Conservation (phyloP, 2,797 vertebrate genomes). For the Heterohyrax brucei region DNA sequence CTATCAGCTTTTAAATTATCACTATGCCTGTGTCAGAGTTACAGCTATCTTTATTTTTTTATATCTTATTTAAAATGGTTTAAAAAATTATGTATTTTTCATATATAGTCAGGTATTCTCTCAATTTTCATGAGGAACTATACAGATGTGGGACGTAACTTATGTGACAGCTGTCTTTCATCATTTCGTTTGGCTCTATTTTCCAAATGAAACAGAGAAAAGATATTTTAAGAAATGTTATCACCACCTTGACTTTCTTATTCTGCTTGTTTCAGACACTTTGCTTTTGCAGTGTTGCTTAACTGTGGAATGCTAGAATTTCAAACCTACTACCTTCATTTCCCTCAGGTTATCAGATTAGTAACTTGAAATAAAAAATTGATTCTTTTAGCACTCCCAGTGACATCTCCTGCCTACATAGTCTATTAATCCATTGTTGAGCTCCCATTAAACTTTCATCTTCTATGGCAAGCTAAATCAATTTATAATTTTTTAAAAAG, state of each 20-base stretch:
- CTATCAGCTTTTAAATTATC: constrained; percentile 51
- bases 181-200: not conserved
- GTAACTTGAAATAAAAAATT: constrained; percentile 46
- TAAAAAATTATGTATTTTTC: not conserved
- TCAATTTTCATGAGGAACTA: constrained; percentile 51
- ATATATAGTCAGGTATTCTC: constrained; percentile 13
- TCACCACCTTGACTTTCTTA: constrained; percentile 18
- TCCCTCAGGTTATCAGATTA: constrained; percentile 66
- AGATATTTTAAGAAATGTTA: constrained; percentile 48
- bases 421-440: constrained; percentile 61
- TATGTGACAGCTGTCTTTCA: constrained; percentile 9
- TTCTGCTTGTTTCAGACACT: constrained; percentile 1
- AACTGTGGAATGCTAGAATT: constrained; percentile 47
- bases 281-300: constrained; percentile 49
- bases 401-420: constrained; percentile 40
- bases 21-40: constrained; percentile 13
- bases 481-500: constrained; percentile 53
- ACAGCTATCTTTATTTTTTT: not conserved
- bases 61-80: constrained; percentile 7
- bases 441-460: constrained; percentile 33
- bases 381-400: constrained; percentile 8
- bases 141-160: not conserved
- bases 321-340: constrained; percentile 25
- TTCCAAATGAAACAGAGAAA: constrained; percentile 63
- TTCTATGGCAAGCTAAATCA: constrained; percentile 46